Conservation (phyloP, 2,797 vertebrate genomes). For the Neoniphon sammara region DNA sequence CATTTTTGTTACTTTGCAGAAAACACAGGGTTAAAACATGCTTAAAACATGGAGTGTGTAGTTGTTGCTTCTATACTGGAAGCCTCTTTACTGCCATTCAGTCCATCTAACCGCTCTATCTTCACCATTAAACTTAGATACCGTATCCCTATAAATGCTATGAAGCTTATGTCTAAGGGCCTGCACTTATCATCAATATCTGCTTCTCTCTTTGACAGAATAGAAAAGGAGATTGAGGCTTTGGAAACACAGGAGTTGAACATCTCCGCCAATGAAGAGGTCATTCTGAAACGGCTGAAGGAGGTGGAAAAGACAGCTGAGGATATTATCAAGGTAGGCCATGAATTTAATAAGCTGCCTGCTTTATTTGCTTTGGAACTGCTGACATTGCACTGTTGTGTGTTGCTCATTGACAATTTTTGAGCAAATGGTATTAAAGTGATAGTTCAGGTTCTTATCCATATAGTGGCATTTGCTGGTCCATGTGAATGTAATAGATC, state of each 20-base stretch:
- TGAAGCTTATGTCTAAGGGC: background rate
- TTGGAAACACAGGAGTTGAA: constrained; percentile 90
- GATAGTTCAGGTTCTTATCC: too few relatives aligned
- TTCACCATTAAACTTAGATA: too few relatives aligned
- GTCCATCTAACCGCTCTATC: too few relatives aligned
- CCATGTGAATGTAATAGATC: too few relatives aligned
- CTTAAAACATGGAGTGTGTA: too few relatives aligned
- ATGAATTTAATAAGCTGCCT: background rate
- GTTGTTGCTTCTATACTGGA: too few relatives aligned
- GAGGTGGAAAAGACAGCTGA: constrained; percentile 91
- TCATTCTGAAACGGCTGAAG: constrained; percentile 90
- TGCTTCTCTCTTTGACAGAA: constrained; percentile 74
- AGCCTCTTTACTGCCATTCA: too few relatives aligned
- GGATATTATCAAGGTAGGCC: constrained; percentile 93
- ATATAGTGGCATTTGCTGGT: too few relatives aligned
- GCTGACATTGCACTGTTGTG: background rate
- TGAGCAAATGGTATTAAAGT: background rate
- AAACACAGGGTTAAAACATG: too few relatives aligned
- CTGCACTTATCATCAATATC: background rate
- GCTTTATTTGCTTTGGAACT: background rate
- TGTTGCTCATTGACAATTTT: background rate
- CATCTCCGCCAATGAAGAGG: constrained; percentile 89
- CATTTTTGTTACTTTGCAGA: too few relatives aligned
- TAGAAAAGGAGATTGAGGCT: constrained; percentile 89
- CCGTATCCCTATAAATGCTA: background rate